Base-by-base conservation (phyloP, 2,888 invertebrate genomes). In the Rotaria magnacalcarata region DNA sequence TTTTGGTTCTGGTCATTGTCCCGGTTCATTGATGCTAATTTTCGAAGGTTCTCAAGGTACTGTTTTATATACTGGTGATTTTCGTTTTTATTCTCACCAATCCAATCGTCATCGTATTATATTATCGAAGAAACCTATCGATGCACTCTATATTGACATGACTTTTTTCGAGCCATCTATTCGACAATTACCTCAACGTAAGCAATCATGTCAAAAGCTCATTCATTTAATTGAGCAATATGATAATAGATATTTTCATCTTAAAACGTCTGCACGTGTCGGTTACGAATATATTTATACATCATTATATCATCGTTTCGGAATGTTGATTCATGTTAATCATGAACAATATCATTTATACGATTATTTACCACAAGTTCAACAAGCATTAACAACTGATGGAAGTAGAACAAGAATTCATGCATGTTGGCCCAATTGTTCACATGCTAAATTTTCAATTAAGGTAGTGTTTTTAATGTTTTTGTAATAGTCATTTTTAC, bases 11-110 rank as follows among this genome's bases (percentile, higher is more conserved):
- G 80, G 80, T 0, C 95, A 96, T 89, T 95, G 95, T 89, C 94
- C 94, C 0, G 95, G 95, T 0, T 95, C 95, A 0, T 93, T 95
- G 0, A 96, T 96, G 95, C 94, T 95, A 89, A 90, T 95, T 14
- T 94, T 95, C 89, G 93, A 94, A 89, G 93, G 92, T 0, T 88
- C 91, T 0, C 90, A 91, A 84, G 91, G 92, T 7, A 93, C 91
- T 0, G 92, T 95, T 52, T 90, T 96, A 0, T 95, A 94, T 89
- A 95, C 95, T 0, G 96, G 95, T 0, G 96, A 96, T 90, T 95
- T 95, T 89, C 90, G 94, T 88, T 93, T 94, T 75, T 85, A 54
- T 75, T 87, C 87, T 60, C 67, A 24, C 24, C 27, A 87, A 43
- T 27, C 47, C 43, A 67, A 84, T 4, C 43, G 24, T 43, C 67